Conservation (phyloP, 2,888 invertebrate species). For the Pseudanteris insignis region DNA sequence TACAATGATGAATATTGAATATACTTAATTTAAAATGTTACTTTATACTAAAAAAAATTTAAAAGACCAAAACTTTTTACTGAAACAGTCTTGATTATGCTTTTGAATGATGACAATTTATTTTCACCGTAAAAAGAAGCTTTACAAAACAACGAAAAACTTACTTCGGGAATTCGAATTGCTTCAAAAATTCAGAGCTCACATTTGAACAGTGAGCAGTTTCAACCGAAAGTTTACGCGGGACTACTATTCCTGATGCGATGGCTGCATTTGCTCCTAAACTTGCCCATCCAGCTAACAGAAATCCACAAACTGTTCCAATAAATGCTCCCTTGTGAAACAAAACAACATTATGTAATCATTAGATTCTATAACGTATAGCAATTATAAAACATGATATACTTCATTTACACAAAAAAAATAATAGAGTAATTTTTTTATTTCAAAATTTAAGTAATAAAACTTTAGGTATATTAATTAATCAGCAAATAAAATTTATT, state of each 20-base stretch:
- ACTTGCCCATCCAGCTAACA: conserved; percentile 73
- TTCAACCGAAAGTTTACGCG: conserved; percentile 70
- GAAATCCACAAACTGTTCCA: conserved; percentile 72
- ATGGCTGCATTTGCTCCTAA: conserved; percentile 76
- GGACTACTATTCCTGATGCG: conserved; percentile 71
- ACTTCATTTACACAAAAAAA: background rate
- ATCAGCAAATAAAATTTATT: no score
- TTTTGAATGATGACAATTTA: no score
- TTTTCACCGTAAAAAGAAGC: no score
- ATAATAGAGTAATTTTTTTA: no score
- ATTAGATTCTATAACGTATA: background rate
- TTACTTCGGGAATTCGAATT: conserved; percentile 50
- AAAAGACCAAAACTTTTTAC: no score
- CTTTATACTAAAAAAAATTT: no score
- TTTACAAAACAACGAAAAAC: conserved; percentile 2
- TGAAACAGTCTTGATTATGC: no score
- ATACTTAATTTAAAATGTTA: no score
- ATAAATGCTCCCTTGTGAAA: conserved; percentile 62
- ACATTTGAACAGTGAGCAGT: conserved; percentile 66
- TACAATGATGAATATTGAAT: no score
- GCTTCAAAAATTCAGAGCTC: conserved; percentile 53
- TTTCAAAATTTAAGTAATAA: no score
- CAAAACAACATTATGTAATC: conserved; percentile 6
- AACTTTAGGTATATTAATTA: no score
- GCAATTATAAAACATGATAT: background rate